phyloP scores from a whole-genome alignment of 2,113 vertebrate genomes.

The Urocolius indicus region DNA sequence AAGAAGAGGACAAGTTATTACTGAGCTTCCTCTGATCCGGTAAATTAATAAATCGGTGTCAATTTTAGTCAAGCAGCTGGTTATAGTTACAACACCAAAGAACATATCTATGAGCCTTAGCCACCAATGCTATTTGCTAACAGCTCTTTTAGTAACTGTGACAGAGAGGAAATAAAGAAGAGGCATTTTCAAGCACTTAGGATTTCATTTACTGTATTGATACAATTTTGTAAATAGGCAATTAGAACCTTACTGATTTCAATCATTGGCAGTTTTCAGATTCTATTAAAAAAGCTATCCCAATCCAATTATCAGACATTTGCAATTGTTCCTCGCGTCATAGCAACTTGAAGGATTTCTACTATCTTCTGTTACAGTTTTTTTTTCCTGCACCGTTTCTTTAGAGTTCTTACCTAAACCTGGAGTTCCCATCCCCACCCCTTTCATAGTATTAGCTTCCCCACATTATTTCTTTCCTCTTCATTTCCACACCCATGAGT shows the following conservation, averaged over 20 bases:
- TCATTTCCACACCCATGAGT: background rate
- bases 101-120: background rate
- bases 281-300: background rate
- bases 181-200: background rate
- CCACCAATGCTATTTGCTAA: background rate
- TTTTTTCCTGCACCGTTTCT: background rate
- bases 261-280: background rate
- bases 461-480: background rate
- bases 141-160: background rate
- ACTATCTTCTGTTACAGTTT: background rate
- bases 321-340: background rate
- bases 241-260: slow-evolving; percentile 1
- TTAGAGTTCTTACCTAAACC: background rate
- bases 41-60: slow-evolving; percentile 19
- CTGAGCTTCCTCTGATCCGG: background rate
- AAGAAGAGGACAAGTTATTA: slow-evolving; percentile 9
- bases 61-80: background rate
- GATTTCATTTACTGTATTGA: background rate
- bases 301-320: background rate
- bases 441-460: background rate
- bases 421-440: background rate
- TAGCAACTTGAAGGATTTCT: background rate
- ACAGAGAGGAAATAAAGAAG: background rate
- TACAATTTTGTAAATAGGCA: background rate
- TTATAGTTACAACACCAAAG: background rate